These are phyloP conservation scores for Ophion slaviceki DNA, from an alignment of 2,888 invertebrate genomes.

Conservation along the genomic window DNA sequence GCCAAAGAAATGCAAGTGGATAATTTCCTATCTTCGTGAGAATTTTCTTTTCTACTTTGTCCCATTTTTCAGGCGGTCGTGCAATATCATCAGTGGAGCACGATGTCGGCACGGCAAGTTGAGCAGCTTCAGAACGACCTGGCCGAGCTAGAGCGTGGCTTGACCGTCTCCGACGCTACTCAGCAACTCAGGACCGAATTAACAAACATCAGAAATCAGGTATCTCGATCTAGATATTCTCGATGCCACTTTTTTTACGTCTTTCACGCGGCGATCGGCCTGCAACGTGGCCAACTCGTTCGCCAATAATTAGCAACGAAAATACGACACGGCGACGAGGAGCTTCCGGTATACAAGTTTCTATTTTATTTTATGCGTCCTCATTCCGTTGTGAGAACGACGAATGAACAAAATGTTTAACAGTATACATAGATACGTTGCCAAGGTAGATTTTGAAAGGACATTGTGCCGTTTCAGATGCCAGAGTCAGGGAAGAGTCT, in stretches of 20 bases:
- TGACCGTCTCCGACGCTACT: conserved; percentile 89
- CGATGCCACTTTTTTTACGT: neutral
- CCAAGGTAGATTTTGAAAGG: conserved; percentile 74
- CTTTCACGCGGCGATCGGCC: neutral
- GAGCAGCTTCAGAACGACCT: conserved; percentile 90
- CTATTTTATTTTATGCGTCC: neutral
- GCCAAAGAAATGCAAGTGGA: too few species aligned
- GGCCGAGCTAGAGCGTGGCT: conserved; percentile 87
- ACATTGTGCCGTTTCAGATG: conserved; percentile 83
- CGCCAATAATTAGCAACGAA: neutral
- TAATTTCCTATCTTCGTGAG: neutral
- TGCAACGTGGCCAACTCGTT: too few species aligned
- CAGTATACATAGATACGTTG: too few species aligned
- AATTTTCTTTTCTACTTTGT: conserved; percentile 1
- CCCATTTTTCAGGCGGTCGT: conserved; percentile 82
- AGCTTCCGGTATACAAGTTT: neutral
- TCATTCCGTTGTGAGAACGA: neutral
- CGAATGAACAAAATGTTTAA: neutral
- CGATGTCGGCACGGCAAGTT: conserved; percentile 90
- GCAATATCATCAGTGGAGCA: conserved; percentile 91
- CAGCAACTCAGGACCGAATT: conserved; percentile 89
- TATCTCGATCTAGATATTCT: conserved; percentile 72
- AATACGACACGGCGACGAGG: neutral
- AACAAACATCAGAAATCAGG: conserved; percentile 90
- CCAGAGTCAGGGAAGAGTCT: conserved; percentile 82